These are phyloP conservation scores for Drosophila meridiana DNA, from an alignment of 2,888 invertebrate species.

Conservation along the genomic window DNA sequence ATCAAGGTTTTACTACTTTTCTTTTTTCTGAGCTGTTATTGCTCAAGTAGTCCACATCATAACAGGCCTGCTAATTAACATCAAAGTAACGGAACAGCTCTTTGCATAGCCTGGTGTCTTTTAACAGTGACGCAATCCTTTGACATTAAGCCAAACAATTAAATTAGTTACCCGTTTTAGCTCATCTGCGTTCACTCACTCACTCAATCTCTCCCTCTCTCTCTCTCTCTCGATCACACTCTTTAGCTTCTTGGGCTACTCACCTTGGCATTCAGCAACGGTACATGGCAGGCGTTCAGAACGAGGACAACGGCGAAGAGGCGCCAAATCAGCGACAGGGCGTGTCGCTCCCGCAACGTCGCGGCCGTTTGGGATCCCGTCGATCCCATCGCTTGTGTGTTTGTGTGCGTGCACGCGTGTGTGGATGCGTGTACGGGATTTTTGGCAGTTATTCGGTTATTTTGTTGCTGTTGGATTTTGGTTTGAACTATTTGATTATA, in stretches of 20 bases:
- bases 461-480: conserved; percentile 24
- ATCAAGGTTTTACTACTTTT: too few relatives aligned
- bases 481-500: conserved; percentile 19
- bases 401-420: conserved; percentile 12
- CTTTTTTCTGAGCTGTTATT: too few relatives aligned
- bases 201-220: neutral
- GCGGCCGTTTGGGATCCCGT: conserved; percentile 64
- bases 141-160: neutral
- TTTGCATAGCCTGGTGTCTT: too few relatives aligned
- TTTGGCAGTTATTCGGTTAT: conserved; percentile 64
- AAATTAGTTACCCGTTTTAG: conserved; percentile 1
- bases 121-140: neutral
- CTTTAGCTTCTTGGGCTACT: conserved; percentile 29
- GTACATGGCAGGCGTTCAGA: conserved; percentile 62
- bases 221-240: neutral
- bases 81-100: too few relatives aligned
- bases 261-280: conserved; percentile 69
- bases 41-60: too few relatives aligned
- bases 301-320: conserved; percentile 63
- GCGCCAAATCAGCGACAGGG: conserved; percentile 67
- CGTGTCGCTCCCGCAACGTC: conserved; percentile 42
- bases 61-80: too few relatives aligned
- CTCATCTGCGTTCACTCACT: neutral
- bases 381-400: conserved; percentile 63
- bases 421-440: neutral